Percentiles rank a stretch among this genome's conserved stretches.
Evolutionary conservation across 1,140 invertebrate genomes (phyloP).

Genomic region (Papilio dardanus): DNA sequence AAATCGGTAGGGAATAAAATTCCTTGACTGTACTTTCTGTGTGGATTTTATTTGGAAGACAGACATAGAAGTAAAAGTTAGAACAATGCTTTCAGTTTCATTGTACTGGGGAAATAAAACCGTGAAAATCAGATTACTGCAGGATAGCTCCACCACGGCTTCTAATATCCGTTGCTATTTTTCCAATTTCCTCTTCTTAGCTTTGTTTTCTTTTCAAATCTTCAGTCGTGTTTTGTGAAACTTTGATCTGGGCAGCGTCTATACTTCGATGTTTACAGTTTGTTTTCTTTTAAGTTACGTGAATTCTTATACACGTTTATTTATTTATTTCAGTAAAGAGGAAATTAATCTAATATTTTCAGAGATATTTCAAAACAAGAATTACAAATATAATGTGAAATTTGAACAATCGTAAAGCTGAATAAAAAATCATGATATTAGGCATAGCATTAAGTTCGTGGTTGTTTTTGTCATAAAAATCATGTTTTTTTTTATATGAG

Average conservation of each 20-base stretch:
- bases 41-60: background rate
- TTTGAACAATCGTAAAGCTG: no score
- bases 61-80: background rate
- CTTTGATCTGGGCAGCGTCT: conserved; percentile 13
- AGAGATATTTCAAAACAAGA: no score
- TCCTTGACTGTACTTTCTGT: background rate
- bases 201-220: conserved; percentile 24
- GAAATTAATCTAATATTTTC: no score
- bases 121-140: conserved; percentile 22
- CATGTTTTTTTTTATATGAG: no score
- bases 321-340: background rate
- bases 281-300: background rate
- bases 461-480: no score
- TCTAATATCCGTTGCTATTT: conserved; percentile 22
- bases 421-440: no score
- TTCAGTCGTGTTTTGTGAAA: conserved; percentile 27
- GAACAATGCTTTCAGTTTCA: conserved; percentile 5
- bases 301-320: background rate
- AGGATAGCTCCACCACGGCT: conserved; percentile 5
- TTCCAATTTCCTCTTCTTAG: conserved; percentile 25
- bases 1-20: background rate
- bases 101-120: conserved; percentile 24
- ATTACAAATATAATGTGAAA: no score
- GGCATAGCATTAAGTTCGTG: no score
- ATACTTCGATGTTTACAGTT: background rate